These are phyloP conservation scores for Rhamnusium bicolor DNA, from an alignment of 2,888 invertebrate species.

Conservation along the genomic window DNA sequence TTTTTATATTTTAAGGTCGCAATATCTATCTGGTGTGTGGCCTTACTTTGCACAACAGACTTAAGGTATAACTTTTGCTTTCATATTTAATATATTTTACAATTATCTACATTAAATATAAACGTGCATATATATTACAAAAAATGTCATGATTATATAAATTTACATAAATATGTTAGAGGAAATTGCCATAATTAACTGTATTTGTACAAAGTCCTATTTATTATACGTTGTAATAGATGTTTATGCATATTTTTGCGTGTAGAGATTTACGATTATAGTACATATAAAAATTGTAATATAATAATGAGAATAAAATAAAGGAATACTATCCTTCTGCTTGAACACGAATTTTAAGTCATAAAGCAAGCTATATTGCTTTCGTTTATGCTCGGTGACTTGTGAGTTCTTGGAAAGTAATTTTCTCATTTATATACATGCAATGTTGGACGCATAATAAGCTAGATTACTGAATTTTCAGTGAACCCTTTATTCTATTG, in stretches of 20 bases:
- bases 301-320: conserved; percentile 54
- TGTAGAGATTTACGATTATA: conserved; percentile 50
- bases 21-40: too few relatives aligned
- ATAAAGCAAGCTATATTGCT: conserved; percentile 55
- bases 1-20: too few relatives aligned
- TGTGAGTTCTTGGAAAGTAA: conserved; percentile 51
- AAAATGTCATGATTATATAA: conserved; percentile 6
- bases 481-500: neutral
- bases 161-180: conserved; percentile 47
- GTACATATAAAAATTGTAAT: conserved; percentile 49
- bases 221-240: conserved; percentile 39
- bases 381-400: conserved; percentile 46
- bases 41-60: too few relatives aligned
- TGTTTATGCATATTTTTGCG: conserved; percentile 47
- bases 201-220: conserved; percentile 44
- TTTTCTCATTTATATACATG: conserved; percentile 55
- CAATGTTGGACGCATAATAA: conserved; percentile 39
- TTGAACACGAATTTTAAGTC: conserved; percentile 58
- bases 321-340: conserved; percentile 50
- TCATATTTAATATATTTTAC: neutral
- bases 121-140: neutral
- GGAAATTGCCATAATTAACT: conserved; percentile 47
- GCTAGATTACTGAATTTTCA: conserved; percentile 10
- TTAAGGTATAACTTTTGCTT: too few relatives aligned
- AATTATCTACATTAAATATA: neutral